These are phyloP conservation scores for human (Homo sapiens) DNA, from an alignment of 2,113 vertebrate genomes.

Conservation along the genomic window DNA sequence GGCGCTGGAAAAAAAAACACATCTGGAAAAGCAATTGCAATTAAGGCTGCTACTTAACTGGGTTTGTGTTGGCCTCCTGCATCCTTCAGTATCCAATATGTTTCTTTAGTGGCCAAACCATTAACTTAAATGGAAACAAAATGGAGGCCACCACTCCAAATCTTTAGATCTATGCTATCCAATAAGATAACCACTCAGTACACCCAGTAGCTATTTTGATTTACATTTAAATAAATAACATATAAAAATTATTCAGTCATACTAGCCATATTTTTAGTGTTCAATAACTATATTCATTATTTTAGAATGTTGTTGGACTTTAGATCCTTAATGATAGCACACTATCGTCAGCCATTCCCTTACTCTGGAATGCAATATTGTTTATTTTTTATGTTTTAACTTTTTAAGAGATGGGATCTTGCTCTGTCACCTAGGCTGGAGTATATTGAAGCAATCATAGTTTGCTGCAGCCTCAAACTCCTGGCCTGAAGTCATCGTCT, in stretches of 20 bases:
- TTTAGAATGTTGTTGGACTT: not conserved
- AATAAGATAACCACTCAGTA: not conserved
- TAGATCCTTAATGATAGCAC: not conserved
- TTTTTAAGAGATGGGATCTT: too few species aligned
- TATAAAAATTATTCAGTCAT: not conserved
- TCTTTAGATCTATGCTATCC: not conserved
- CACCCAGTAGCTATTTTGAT: not conserved
- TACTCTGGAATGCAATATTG: not conserved
- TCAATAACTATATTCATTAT: not conserved
- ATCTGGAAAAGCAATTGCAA: not conserved
- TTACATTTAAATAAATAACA: not conserved
- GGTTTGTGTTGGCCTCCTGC: not conserved
- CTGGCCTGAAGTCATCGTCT: too few species aligned
- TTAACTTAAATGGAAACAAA: constrained; percentile 19
- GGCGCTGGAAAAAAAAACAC: constrained; percentile 9
- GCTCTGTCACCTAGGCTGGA: too few species aligned
- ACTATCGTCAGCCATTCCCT: not conserved
- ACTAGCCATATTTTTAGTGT: not conserved
- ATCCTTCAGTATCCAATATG: not conserved
- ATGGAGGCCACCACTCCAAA: not conserved
- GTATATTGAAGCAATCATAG: too few species aligned
- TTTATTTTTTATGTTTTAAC: not conserved
- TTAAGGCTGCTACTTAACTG: not conserved
- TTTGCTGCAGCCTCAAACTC: too few species aligned
- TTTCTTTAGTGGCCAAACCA: not conserved